Evolutionary conservation across 2,888 invertebrate species (phyloP), one percentile per base, ranked within the genome.

Genomic region (Bhutanitis thaidina): DNA sequence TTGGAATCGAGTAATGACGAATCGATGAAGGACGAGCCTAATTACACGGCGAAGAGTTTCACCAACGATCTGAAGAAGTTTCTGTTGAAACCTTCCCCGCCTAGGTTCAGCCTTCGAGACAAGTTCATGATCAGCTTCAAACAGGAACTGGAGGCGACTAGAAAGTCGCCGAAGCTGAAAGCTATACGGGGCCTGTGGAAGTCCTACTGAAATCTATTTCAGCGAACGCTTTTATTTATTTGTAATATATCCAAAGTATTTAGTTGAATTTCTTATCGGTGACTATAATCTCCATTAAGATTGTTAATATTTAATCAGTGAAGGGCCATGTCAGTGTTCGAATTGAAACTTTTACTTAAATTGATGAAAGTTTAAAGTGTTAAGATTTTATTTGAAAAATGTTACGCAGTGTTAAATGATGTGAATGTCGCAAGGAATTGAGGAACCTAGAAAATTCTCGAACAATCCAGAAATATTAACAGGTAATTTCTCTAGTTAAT

Each of bases 161-260:
- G 78, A 58, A 84, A 73, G 52, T 87, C 90, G 37, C 90, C 90
- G 1, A 89, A 87, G 64, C 70, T 90, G 13, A 83, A 80, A 64
- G 89, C 88, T 37, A 90, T 90, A 20, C 88, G 89, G 58, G 90
- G 90, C 38, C 69, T 90, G 48, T 90, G 90, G 90, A 90, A 90
- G 57, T 90, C 90, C 49, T 90, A 89, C 64, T 90, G 64, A 74
- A 43, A 13, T 54, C 10, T 55, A 15, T 45, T 45, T 39, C 15
- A 45, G 47, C 41, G 44, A 44, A 36, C 35, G 12, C 37, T 12
- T 37, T 39, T 38, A 48, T 36, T 45, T 50, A 54, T 46, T 50
- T 43, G 38, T 52, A 55, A 52, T 41, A 40, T 48, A 53, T 52
- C 12, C 13, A 7, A 32, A 34, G 12, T n/a, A 43, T 43, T 48